Evolutionary conservation across 2,888 invertebrate genomes (phyloP), one percentile per base, ranked within the genome.

Genomic region (Lithophane ornitopus): DNA sequence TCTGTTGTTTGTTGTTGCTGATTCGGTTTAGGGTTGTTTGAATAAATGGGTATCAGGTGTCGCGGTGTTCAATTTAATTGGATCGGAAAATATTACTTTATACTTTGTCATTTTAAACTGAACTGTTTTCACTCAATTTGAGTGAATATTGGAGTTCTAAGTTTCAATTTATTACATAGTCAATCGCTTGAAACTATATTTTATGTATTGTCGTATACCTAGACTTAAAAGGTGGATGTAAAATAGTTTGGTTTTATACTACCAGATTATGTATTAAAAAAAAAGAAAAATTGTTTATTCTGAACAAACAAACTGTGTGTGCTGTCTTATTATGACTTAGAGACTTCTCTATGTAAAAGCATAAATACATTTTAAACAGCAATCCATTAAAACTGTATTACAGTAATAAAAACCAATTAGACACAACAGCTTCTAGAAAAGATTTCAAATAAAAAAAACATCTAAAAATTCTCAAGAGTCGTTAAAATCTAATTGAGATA

Each of bases 401-500:
- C 2, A 16, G 7, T 28, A 58, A 28, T 16, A 54, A 66, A 71
- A 78, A 28, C 4, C 22, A 71, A 66, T 78, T 66, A 66, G 11
- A 59, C 52, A 19, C 28, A 3, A 9, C 54, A 62, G 14, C 22
- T 61, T 54, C 11, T 12, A 54, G n/a, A 78, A 66, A 56, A 34
- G 9, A 68, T 34, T 3, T 41, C 12, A 79, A 73, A 75, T 65
- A 70, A 73, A 66, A 66, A 63, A 34, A 75, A 49, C 69, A 46
- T 34, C 28, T 44, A 52, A 76, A 76, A 77, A 74, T 19, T 68
- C 77, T 75, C 68, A 76, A 87, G 76, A 65, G 63, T 85, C 81
- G 72, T 87, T 80, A 80, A 77, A 69, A 71, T 71, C 56, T 74
- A 86, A 86, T 86, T 86, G 85, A 81, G 80, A 76, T 80, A 82